Evolutionary conservation across 2,888 invertebrate species (phyloP).

Genomic region (Leptothorax acervorum): DNA sequence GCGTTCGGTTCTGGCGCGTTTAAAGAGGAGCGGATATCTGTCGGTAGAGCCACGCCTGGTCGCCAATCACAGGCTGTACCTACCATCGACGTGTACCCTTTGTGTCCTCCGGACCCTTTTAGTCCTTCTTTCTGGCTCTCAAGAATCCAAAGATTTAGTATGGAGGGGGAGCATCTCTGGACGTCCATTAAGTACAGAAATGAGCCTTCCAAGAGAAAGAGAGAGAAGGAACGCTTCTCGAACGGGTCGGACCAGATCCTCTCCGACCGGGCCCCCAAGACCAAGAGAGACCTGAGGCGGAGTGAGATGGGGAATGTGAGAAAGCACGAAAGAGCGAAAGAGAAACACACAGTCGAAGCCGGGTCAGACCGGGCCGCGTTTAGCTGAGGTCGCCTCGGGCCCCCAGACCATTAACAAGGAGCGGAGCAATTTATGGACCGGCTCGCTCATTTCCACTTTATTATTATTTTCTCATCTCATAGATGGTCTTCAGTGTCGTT

Average conservation of each 20-base stretch:
- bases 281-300: slow-evolving; percentile 45
- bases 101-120: slow-evolving; percentile 78
- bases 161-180: slow-evolving; percentile 77
- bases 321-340: slow-evolving; percentile 59
- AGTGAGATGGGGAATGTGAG: slow-evolving; percentile 40
- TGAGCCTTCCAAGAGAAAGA: slow-evolving; percentile 79
- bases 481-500: slow-evolving; percentile 82
- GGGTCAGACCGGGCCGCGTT: slow-evolving; percentile 83
- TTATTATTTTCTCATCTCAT: slow-evolving; percentile 85
- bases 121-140: slow-evolving; percentile 73
- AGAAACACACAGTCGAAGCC: slow-evolving; percentile 73
- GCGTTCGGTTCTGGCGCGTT: slow-evolving; percentile 44
- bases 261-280: slow-evolving; percentile 62
- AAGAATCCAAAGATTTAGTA: slow-evolving; percentile 76
- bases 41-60: slow-evolving; percentile 80
- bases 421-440: slow-evolving; percentile 85
- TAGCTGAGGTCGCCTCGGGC: slow-evolving; percentile 83
- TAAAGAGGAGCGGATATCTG: slow-evolving; percentile 74
- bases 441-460: slow-evolving; percentile 85
- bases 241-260: slow-evolving; percentile 81
- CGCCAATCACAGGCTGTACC: slow-evolving; percentile 79
- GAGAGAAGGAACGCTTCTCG: slow-evolving; percentile 71
- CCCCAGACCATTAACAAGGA: slow-evolving; percentile 85
- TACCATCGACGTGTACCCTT: slow-evolving; percentile 79
- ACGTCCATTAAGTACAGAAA: slow-evolving; percentile 84